Evolutionary conservation across 2,797 vertebrate species (phyloP).

Genomic region (Mus caroli): DNA sequence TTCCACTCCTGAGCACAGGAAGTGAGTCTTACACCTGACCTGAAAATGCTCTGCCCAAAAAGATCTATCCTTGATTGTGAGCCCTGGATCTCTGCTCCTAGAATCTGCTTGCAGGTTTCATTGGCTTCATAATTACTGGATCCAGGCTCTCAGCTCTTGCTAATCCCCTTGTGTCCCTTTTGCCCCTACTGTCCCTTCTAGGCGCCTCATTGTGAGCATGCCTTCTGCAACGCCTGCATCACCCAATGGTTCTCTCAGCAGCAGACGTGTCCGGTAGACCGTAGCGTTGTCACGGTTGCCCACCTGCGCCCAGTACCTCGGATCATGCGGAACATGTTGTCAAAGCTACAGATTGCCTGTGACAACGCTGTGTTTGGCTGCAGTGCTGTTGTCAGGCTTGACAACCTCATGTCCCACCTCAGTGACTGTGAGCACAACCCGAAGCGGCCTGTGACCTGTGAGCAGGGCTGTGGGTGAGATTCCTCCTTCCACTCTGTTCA

Average conservation of each 20-base stretch:
- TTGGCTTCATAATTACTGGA: neutral
- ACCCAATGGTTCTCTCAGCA: conserved; percentile 99
- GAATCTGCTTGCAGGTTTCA: neutral
- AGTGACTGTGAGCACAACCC: conserved; percentile 99
- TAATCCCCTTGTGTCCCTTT: conserved; percentile 50
- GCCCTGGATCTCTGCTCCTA: neutral
- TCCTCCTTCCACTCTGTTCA: neutral
- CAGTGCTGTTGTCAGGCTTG: conserved; percentile 95
- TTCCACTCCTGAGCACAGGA: conserved; percentile 54
- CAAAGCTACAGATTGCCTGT: conserved; percentile 98
- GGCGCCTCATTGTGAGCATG: conserved; percentile 99
- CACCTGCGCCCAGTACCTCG: conserved; percentile 98
- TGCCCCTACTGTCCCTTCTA: conserved; percentile 78
- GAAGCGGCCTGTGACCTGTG: conserved; percentile 97
- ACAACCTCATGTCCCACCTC: conserved; percentile 98
- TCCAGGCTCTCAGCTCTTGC: neutral
- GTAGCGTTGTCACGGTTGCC: conserved; percentile 98
- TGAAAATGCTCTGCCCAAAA: neutral
- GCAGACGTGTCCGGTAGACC: conserved; percentile 99
- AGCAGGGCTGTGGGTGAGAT: conserved; percentile 98
- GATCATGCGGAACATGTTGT: conserved; percentile 99
- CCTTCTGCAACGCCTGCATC: conserved; percentile 99
- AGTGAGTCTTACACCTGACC: neutral
- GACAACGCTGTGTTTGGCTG: conserved; percentile 98
- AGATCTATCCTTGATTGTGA: neutral